These are phyloP conservation scores for Muscina levida DNA, from an alignment of 2,888 invertebrate genomes.

Conservation along the genomic window DNA sequence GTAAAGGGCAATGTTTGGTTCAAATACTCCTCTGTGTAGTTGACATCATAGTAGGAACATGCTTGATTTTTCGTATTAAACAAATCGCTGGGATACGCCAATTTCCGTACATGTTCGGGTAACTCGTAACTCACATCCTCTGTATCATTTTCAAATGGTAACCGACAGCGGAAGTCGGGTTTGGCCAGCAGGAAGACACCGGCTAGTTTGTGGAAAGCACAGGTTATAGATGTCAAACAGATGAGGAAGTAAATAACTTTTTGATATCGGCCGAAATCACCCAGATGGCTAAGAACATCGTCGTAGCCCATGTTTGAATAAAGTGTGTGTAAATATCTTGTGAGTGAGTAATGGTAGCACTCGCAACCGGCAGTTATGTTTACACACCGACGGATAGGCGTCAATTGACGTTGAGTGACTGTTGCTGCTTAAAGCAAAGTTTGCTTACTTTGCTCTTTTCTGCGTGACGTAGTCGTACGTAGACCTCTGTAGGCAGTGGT, in stretches of 20 bases:
- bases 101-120: conserved; percentile 79
- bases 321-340: neutral
- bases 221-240: conserved; percentile 86
- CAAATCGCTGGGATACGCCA: conserved; percentile 82
- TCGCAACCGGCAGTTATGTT: neutral
- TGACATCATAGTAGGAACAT: conserved; percentile 81
- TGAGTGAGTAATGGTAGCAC: no score
- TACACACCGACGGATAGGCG: neutral
- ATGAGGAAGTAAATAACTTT: conserved; percentile 85
- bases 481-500: no score
- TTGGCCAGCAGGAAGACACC: conserved; percentile 86
- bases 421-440: neutral
- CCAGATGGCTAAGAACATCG: conserved; percentile 84
- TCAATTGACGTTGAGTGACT: neutral
- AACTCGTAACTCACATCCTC: conserved; percentile 77
- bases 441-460: conserved; percentile 26
- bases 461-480: neutral
- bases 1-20: conserved; percentile 68
- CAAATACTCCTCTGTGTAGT: conserved; percentile 76
- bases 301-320: conserved; percentile 84
- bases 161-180: conserved; percentile 83
- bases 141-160: conserved; percentile 81
- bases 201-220: conserved; percentile 87
- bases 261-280: conserved; percentile 87
- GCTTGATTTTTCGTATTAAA: conserved; percentile 80